Evolutionary conservation across 1,140 invertebrate species (phyloP).

Genomic region (Heliothis virescens): DNA sequence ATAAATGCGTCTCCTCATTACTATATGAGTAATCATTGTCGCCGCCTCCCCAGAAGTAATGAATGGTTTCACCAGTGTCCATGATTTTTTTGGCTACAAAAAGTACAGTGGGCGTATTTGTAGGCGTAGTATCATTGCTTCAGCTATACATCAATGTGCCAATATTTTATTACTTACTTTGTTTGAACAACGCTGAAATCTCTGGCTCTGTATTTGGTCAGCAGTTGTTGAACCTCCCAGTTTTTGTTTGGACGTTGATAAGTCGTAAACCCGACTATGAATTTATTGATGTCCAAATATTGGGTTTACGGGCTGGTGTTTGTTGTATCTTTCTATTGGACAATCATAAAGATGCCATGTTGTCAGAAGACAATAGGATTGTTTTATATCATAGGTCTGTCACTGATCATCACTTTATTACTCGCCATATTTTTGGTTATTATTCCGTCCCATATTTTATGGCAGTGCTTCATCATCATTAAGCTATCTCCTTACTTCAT

Average conservation of each 20-base stretch:
- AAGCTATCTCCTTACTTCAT: not conserved
- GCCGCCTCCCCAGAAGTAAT: conserved; percentile 27
- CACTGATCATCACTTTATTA: not conserved
- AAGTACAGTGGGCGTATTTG: conserved; percentile 29
- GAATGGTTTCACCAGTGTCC: conserved; percentile 18
- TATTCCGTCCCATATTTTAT: not conserved
- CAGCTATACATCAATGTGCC: conserved; percentile 40
- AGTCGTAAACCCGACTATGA: conserved; percentile 26
- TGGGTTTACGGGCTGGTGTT: not conserved
- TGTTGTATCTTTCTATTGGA: not conserved
- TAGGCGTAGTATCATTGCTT: conserved; percentile 35
- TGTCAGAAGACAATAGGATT: not conserved
- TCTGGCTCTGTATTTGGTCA: conserved; percentile 33
- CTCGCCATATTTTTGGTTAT: not conserved
- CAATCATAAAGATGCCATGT: not conserved
- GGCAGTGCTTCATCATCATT: not conserved
- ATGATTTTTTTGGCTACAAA: conserved; percentile 34
- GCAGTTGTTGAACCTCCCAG: conserved; percentile 6
- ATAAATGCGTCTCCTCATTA: conserved; percentile 31
- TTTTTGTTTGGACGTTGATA: conserved; percentile 27
- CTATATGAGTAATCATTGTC: conserved; percentile 33
- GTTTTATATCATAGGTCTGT: not conserved
- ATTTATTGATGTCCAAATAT: conserved; percentile 31
- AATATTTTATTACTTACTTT: conserved; percentile 46
- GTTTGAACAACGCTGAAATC: conserved; percentile 39